These are phyloP conservation scores for Pharmacophagus antenor DNA, from an alignment of 2,888 invertebrate species.

Conservation along the genomic window DNA sequence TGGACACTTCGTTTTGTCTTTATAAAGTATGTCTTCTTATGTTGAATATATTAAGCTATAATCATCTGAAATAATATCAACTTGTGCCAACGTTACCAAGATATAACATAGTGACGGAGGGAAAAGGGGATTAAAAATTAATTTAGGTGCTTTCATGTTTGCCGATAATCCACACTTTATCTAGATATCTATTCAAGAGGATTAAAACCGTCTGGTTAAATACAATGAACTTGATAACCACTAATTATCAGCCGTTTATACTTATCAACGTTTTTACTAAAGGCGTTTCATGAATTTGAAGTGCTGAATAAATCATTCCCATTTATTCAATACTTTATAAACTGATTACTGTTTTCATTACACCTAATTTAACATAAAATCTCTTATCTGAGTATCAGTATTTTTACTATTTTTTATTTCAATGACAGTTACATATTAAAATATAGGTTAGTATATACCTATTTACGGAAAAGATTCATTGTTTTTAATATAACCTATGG, in stretches of 20 bases:
- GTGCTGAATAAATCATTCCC: conserved; percentile 5
- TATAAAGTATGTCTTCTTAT: neutral
- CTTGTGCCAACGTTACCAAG: conserved; percentile 56
- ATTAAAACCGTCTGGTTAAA: conserved; percentile 74
- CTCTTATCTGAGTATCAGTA: neutral
- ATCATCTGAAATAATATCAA: conserved; percentile 45
- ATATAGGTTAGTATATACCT: neutral
- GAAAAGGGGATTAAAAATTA: conserved; percentile 77
- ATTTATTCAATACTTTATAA: conserved; percentile 4
- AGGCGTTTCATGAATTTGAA: conserved; percentile 26
- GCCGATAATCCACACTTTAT: conserved; percentile 77
- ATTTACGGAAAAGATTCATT: neutral
- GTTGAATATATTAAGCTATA: conserved; percentile 40
- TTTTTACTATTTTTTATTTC: neutral
- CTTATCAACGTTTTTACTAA: conserved; percentile 38
- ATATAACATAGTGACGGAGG: conserved; percentile 63
- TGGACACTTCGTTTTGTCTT: neutral
- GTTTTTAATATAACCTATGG: neutral
- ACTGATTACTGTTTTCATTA: neutral
- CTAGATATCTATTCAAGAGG: conserved; percentile 76
- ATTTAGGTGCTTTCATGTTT: conserved; percentile 77
- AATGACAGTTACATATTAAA: neutral
- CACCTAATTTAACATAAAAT: neutral
- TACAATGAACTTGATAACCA: conserved; percentile 70
- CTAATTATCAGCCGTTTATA: conserved; percentile 62